Evolutionary conservation across 30 jellyfish, hydroid and myxozoan species (phyloP).

Genomic region (Sanderia malayensis): DNA sequence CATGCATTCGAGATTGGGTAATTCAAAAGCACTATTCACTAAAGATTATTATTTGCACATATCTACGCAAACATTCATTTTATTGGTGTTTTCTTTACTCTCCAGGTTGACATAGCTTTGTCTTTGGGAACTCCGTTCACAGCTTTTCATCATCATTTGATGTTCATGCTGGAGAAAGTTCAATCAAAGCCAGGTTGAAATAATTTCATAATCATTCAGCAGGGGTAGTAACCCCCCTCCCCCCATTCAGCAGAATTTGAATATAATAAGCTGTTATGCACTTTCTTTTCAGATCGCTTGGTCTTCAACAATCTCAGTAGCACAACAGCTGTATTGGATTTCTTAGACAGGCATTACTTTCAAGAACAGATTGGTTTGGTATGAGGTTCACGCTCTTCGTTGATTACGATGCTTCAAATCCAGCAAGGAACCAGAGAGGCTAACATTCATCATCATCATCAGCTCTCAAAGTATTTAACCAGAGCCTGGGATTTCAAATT

Average conservation of each 20-base stretch:
- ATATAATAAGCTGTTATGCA: no score
- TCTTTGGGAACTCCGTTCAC: constrained; percentile 83
- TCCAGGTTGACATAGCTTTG: constrained; percentile 76
- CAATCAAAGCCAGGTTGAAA: constrained; percentile 70
- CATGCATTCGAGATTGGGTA: constrained; percentile 93
- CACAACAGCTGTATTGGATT: constrained; percentile 81
- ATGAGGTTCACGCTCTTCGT: no score
- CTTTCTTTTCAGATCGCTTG: constrained; percentile 62
- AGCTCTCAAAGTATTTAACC: no score
- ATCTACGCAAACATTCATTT: not conserved
- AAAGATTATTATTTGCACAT: no score
- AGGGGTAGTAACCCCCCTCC: no score
- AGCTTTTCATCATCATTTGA: constrained; percentile 88
- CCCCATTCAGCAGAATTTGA: no score
- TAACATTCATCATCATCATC: no score
- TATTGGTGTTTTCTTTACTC: no score
- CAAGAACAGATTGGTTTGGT: not conserved
- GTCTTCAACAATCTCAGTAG: constrained; percentile 84
- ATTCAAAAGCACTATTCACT: not conserved
- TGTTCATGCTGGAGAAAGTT: constrained; percentile 85
- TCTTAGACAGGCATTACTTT: constrained; percentile 61
- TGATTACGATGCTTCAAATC: no score
- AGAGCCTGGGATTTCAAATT: no score
- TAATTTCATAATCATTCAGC: no score
- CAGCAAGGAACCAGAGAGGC: no score